Evolutionary conservation across 2,113 vertebrate species (phyloP).

Genomic region (Lethenteron reissneri): DNA sequence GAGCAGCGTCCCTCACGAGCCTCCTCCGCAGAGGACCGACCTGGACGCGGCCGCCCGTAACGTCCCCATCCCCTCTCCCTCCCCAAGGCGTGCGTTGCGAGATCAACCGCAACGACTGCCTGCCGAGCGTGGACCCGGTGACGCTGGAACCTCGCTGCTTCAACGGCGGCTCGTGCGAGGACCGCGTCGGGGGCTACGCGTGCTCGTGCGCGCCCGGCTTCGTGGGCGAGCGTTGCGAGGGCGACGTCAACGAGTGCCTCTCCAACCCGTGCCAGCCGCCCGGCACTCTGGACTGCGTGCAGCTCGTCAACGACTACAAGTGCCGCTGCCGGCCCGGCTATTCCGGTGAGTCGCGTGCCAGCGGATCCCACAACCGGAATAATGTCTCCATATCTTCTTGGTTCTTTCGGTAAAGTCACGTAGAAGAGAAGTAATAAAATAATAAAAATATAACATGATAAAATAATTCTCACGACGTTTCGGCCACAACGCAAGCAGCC

Average conservation of each 20-base stretch:
- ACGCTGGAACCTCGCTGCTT: conserved; percentile 75
- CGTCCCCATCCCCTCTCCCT: not conserved
- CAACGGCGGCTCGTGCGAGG: conserved; percentile 65
- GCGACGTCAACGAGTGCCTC: conserved; percentile 84
- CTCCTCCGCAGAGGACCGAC: too few relatives aligned
- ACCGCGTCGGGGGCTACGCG: conserved; percentile 70
- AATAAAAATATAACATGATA: too few relatives aligned
- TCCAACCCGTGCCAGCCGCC: conserved; percentile 70
- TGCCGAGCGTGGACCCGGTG: conserved; percentile 37
- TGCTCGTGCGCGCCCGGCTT: conserved; percentile 67
- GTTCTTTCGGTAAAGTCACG: too few relatives aligned
- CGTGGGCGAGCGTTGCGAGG: conserved; percentile 85
- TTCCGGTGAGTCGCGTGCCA: conserved; percentile 13
- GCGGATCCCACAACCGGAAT: not conserved
- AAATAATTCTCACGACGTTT: too few relatives aligned
- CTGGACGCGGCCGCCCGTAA: not conserved
- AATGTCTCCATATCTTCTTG: too few relatives aligned
- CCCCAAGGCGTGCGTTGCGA: conserved; percentile 85
- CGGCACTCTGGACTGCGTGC: conserved; percentile 78
- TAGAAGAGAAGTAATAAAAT: too few relatives aligned
- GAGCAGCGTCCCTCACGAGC: too few relatives aligned
- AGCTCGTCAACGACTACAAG: conserved; percentile 71
- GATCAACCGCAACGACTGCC: conserved; percentile 82
- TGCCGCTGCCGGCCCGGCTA: conserved; percentile 78
- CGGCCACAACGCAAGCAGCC: too few relatives aligned